Evolutionary conservation across 92 coral and sea anemone species (phyloP).

Genomic region (Epizoanthus illoricatus): DNA sequence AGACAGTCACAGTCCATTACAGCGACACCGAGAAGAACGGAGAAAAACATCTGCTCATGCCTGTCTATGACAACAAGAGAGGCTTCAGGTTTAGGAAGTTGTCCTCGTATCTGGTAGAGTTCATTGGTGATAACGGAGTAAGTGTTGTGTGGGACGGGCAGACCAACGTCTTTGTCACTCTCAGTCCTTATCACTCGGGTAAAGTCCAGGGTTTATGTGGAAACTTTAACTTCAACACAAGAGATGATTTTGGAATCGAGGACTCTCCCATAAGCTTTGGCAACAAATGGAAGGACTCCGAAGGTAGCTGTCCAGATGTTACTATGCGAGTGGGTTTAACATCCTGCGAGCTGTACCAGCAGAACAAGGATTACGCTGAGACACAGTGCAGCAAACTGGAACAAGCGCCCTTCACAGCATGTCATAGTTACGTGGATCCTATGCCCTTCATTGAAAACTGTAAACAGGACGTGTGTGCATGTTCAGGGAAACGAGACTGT

Average conservation of each 20-base stretch:
- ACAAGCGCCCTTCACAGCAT: slow-evolving; percentile 60
- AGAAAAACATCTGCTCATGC: slow-evolving; percentile 41
- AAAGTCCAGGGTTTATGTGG: slow-evolving; percentile 78
- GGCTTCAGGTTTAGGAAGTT: slow-evolving; percentile 62
- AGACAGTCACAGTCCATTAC: slow-evolving; percentile 48
- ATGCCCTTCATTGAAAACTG: slow-evolving; percentile 67
- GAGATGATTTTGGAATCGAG: slow-evolving; percentile 71
- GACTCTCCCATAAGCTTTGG: slow-evolving; percentile 60
- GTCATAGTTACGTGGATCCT: slow-evolving; percentile 67
- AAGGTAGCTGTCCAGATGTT: slow-evolving; percentile 55
- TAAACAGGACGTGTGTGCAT: slow-evolving; percentile 66
- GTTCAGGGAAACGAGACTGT: slow-evolving; percentile 54
- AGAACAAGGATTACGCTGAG: slow-evolving; percentile 59
- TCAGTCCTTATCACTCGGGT: slow-evolving; percentile 55
- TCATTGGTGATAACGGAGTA: slow-evolving; percentile 58
- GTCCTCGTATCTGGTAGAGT: slow-evolving; percentile 63
- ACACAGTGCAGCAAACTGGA: slow-evolving; percentile 52
- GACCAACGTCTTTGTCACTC: slow-evolving; percentile 62
- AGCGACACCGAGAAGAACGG: slow-evolving; percentile 6
- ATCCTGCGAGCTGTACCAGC: slow-evolving; percentile 64
- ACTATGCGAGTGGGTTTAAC: slow-evolving; percentile 45
- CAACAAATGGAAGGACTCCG: slow-evolving; percentile 60
- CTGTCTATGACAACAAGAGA: slow-evolving; percentile 45
- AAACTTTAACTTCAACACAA: slow-evolving; percentile 65
- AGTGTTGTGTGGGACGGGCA: slow-evolving; percentile 73